phyloP scores from a whole-genome alignment of 2,113 vertebrate species.

The Eulacestoma nigropectus region DNA sequence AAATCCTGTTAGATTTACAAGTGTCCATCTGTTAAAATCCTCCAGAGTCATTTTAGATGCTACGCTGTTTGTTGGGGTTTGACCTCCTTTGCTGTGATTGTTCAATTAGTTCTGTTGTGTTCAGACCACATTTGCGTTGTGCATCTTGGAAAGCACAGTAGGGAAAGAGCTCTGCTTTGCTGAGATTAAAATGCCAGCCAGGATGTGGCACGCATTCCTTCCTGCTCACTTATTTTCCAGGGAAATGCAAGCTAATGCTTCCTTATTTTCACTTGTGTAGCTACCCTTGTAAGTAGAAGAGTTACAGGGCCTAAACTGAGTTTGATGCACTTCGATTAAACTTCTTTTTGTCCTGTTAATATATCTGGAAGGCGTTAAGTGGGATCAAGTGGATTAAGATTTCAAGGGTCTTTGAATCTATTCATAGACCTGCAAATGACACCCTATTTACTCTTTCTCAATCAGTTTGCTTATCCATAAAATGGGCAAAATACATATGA shows the following conservation, averaged over 20 bases:
- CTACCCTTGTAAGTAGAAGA: background rate
- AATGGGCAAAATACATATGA: background rate
- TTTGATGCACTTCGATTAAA: background rate
- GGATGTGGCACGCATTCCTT: background rate
- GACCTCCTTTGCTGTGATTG: conserved; percentile 72
- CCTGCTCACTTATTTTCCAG: background rate
- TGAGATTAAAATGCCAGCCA: conserved; percentile 38
- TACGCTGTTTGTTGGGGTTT: conserved; percentile 69
- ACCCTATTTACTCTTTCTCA: background rate
- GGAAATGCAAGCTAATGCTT: conserved; percentile 11
- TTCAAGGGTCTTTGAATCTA: conserved; percentile 36
- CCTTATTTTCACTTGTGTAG: background rate
- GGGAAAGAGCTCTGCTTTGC: background rate
- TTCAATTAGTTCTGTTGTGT: conserved; percentile 70
- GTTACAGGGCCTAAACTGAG: background rate
- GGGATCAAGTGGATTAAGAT: conserved; percentile 45
- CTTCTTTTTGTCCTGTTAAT: conserved; percentile 41
- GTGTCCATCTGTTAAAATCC: conserved; percentile 76
- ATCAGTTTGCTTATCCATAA: background rate
- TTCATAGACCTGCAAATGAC: conserved; percentile 2
- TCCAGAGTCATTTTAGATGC: conserved; percentile 68
- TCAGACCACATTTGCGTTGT: conserved; percentile 34
- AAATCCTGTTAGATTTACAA: conserved; percentile 80
- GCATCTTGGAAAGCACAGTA: conserved; percentile 4
- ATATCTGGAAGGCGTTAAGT: conserved; percentile 37